These are phyloP conservation scores for Leucophenga varia DNA, from an alignment of 1,140 invertebrate species.

Conservation along the genomic window DNA sequence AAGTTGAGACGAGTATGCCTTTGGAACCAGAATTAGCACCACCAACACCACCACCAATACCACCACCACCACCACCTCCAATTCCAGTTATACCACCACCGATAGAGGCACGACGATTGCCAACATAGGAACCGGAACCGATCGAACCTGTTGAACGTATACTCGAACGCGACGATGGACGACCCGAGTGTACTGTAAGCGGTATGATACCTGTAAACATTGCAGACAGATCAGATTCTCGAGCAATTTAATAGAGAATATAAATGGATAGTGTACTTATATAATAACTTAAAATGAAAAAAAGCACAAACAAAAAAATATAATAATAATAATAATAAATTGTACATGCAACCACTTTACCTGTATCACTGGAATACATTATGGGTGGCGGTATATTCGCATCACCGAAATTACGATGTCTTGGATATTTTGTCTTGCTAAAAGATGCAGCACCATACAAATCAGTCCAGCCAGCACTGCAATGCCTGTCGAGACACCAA, in stretches of 20 bases:
- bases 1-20: constrained; percentile 69
- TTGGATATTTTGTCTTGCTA: constrained; percentile 68
- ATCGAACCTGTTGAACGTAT: constrained; percentile 65
- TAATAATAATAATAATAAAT: not conserved
- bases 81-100: constrained; percentile 56
- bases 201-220: constrained; percentile 61
- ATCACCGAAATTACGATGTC: constrained; percentile 76
- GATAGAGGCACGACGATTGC: constrained; percentile 64
- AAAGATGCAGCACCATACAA: constrained; percentile 85
- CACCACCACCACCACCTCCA: constrained; percentile 8
- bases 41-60: constrained; percentile 15
- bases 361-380: constrained; percentile 78
- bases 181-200: constrained; percentile 63
- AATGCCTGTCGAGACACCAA: constrained; percentile 78
- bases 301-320: no score
- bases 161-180: constrained; percentile 70
- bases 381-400: constrained; percentile 78
- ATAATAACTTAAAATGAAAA: not conserved
- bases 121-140: constrained; percentile 60
- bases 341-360: constrained; percentile 50
- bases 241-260: not conserved
- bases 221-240: constrained; percentile 20
- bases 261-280: no score
- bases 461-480: constrained; percentile 79
- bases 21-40: constrained; percentile 46